Conservation (phyloP, 1,140 invertebrate genomes). For the Hycleus cichorii region DNA sequence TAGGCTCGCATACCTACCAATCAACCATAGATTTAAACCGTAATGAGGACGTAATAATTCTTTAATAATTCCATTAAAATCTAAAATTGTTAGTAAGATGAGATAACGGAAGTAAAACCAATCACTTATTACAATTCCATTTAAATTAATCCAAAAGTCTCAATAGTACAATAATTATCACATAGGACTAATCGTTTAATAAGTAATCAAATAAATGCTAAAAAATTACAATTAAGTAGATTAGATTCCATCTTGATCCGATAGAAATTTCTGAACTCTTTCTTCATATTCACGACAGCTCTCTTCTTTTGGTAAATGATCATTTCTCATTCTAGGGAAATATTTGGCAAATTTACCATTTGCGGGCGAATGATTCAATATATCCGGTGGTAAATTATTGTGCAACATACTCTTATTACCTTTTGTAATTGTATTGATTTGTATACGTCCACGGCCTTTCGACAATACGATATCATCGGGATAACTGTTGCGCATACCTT, state of each 20-base stretch:
- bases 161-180: not conserved
- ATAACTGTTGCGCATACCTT: conserved; percentile 53
- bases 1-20: no score
- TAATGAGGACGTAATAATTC: no score
- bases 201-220: not conserved
- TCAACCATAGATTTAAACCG: no score
- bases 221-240: not conserved
- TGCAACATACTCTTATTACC: conserved; percentile 42
- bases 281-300: conserved; percentile 35
- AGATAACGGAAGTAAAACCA: not conserved
- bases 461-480: conserved; percentile 44
- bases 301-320: conserved; percentile 46
- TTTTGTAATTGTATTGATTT: conserved; percentile 47
- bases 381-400: conserved; percentile 42
- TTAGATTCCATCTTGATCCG: not conserved
- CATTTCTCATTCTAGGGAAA: conserved; percentile 45
- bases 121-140: not conserved
- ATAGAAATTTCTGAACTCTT: conserved; percentile 34
- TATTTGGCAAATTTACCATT: conserved; percentile 47
- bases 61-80: no score
- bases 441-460: conserved; percentile 41
- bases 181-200: not conserved
- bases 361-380: conserved; percentile 47
- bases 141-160: not conserved
- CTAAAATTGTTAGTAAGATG: no score